Base-by-base conservation (phyloP, 2,888 invertebrate genomes). In the Dryocosmus kuriphilus region DNA sequence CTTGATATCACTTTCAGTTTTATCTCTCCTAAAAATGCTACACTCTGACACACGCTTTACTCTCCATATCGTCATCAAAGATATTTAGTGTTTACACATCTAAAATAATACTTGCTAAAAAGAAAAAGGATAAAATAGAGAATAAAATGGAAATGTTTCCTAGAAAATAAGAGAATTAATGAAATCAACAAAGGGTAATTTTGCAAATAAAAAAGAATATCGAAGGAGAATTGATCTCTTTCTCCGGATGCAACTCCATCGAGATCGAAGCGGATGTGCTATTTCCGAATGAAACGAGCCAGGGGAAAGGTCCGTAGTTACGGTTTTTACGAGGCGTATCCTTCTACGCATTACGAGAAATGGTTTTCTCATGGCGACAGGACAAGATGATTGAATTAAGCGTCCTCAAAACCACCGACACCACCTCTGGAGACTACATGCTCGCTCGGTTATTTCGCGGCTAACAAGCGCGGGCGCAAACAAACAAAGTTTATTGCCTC, bases 401-500 rank as follows among this genome's bases (percentile, higher is more conserved):
- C 82, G 82, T 84, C 86, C 85, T 84, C 83, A 86, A 87, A 87
- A 81, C n/a, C 82, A 79, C 78, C 80, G 74, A 76, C 77, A 75
- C 57, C 14, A 57, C 24, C 57, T 57, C n/a, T n/a, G n/a, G 51
- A 51, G 19, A 6, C 51, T 7, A 51, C 51, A 51, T n/a, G 24
- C 24, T 79, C 75, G 81, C 80, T 78, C 79, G 79, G 78, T 51
- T 79, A 80, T 83, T 78, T 81, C 79, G 65, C 78, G 75, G 30
- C 30, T 46, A 78, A 78, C 67, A 77, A 79, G 73, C 81, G 80
- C 83, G 79, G 80, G 82, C 83, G 80, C 79, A 81, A 73, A 81
- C 85, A 86, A 86, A 86, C 84, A 86, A 82, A 83, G 80, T 87
- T 87, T 86, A 87, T 82, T 85, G 78, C 84, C 83, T 76, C 41